Conservation (phyloP, 2,797 vertebrate species). For the Notolabrus celidotus region DNA sequence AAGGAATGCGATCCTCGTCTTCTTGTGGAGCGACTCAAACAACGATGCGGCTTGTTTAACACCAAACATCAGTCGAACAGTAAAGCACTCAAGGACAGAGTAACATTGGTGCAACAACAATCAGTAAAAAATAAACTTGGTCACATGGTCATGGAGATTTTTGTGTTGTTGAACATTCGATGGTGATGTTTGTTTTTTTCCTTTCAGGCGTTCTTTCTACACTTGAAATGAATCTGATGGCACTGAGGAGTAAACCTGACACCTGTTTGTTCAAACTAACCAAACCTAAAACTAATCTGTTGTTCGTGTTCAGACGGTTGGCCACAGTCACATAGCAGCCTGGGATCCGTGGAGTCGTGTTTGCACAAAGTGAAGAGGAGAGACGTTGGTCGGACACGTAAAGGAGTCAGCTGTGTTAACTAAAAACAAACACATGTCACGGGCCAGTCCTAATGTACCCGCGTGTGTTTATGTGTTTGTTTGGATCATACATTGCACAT, state of each 20-base stretch:
- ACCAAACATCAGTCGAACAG: slow-evolving; percentile 38
- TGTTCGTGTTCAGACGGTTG: slow-evolving; percentile 33
- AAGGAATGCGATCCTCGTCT: slow-evolving; percentile 79
- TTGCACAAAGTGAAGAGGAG: too few species aligned
- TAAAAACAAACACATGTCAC: slow-evolving; percentile 55
- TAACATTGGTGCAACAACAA: slow-evolving; percentile 33
- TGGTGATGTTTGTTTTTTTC: slow-evolving; percentile 2
- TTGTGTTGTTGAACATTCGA: slow-evolving; percentile 23
- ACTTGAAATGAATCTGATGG: slow-evolving; percentile 57
- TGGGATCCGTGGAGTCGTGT: slow-evolving; percentile 67
- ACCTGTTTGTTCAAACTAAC: slow-evolving; percentile 42
- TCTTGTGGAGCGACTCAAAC: slow-evolving; percentile 36
- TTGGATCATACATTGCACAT: slow-evolving; percentile 71
- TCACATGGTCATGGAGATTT: slow-evolving; percentile 56
- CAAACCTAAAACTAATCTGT: slow-evolving; percentile 31
- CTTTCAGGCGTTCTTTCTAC: slow-evolving; percentile 16
- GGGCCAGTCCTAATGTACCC: slow-evolving; percentile 37
- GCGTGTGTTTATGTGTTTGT: slow-evolving; percentile 21
- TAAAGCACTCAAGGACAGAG: slow-evolving; percentile 40
- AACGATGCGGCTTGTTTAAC: slow-evolving; percentile 38
- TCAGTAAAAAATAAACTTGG: slow-evolving; percentile 55
- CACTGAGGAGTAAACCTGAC: slow-evolving; percentile 64
- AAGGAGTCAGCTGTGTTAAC: slow-evolving; percentile 63
- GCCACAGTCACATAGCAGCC: slow-evolving; percentile 56
- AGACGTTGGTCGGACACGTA: too few species aligned